Evolutionary conservation across 2,113 vertebrate genomes (phyloP).

Genomic region (Myrmophylax atrothorax): DNA sequence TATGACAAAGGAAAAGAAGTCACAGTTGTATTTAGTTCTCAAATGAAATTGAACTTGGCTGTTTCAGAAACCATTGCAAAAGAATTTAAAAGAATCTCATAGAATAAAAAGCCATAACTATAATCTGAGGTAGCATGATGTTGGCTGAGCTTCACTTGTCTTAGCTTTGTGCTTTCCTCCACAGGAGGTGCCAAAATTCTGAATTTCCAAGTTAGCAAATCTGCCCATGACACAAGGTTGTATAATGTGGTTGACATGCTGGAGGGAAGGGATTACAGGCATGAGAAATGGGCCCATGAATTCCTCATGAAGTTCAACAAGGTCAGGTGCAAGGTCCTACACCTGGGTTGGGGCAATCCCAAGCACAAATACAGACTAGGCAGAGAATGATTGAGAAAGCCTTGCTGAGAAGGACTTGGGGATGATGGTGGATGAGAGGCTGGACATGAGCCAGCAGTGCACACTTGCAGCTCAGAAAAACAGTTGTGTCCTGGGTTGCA

Average conservation of each 20-base stretch:
- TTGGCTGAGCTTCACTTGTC: background rate
- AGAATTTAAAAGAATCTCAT: background rate
- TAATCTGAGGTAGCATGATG: background rate
- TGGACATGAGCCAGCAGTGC: background rate
- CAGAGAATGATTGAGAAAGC: background rate
- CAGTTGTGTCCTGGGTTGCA: fast-evolving
- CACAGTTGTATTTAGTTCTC: conserved; percentile 10
- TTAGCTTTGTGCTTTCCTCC: background rate
- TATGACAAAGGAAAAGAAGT: background rate
- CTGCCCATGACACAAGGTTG: background rate
- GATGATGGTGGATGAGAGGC: background rate
- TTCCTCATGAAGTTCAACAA: background rate
- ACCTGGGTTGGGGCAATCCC: background rate
- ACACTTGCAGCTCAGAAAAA: fast-evolving
- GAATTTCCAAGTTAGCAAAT: background rate
- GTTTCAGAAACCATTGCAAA: background rate
- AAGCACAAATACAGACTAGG: background rate
- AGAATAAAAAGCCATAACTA: background rate
- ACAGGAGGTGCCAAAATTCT: background rate
- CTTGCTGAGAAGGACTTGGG: background rate
- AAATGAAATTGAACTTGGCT: background rate
- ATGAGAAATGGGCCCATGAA: background rate
- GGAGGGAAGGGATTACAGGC: background rate
- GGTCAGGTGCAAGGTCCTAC: background rate
- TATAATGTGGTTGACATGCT: background rate